phyloP scores from a whole-genome alignment of 2,888 invertebrate species.

The Tigriopus californicus region DNA sequence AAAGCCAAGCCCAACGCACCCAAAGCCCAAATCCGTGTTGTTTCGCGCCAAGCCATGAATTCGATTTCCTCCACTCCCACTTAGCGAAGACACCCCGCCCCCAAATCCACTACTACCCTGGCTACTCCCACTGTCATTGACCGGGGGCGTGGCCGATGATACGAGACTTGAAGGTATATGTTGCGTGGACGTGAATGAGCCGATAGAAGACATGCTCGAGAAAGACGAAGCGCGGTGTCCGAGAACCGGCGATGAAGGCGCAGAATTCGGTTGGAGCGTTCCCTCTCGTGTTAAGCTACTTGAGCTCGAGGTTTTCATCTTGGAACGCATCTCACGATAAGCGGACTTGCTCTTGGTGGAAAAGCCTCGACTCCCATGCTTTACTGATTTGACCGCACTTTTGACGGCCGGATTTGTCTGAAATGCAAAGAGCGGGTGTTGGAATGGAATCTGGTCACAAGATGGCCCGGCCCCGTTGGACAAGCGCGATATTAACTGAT shows the following conservation, averaged over 20 bases:
- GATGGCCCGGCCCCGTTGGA: too few relatives aligned
- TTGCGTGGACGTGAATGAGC: background rate
- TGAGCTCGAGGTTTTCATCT: conserved; percentile 25
- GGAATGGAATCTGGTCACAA: too few relatives aligned
- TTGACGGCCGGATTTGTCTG: conserved; percentile 86
- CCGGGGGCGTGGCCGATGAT: background rate
- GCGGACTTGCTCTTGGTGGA: conserved; percentile 35
- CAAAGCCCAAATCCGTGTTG: too few relatives aligned
- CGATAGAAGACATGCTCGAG: background rate
- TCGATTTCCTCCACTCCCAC: too few relatives aligned
- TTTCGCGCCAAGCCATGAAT: too few relatives aligned
- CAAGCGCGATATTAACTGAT: too few relatives aligned
- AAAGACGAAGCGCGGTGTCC: background rate
- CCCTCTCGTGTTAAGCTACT: background rate
- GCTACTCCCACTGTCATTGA: too few relatives aligned
- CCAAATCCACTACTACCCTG: too few relatives aligned
- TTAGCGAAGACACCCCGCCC: too few relatives aligned
- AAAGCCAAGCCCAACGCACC: too few relatives aligned
- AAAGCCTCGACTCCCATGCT: conserved; percentile 28
- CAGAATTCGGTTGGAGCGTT: background rate
- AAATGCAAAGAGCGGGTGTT: conserved; percentile 28
- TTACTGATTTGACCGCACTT: conserved; percentile 82
- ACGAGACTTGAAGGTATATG: background rate
- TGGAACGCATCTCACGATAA: conserved; percentile 52
- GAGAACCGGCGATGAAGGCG: background rate